phyloP scores from a whole-genome alignment of 2,888 invertebrate genomes.

The Morinoia aosen region DNA sequence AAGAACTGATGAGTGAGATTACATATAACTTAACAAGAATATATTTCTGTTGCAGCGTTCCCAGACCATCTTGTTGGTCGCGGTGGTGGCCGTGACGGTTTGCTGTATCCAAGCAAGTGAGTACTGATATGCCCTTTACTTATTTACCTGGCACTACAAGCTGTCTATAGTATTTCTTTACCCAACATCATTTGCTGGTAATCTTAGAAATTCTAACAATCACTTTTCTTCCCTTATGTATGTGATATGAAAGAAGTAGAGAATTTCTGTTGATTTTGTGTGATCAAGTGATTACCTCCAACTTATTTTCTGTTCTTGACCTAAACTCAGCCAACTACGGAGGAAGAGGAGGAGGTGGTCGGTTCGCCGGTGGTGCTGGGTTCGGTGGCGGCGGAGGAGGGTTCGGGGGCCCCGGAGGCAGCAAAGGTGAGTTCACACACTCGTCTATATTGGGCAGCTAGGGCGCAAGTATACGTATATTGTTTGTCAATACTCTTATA shows the following conservation, averaged over 20 bases:
- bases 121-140: not conserved
- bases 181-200: not conserved
- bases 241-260: not conserved
- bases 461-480: not conserved
- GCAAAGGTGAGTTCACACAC: not conserved
- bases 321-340: not conserved
- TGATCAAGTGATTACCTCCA: not conserved
- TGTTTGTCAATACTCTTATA: not conserved
- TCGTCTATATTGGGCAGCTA: not conserved
- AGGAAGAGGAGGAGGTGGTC: not conserved
- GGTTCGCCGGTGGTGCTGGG: not conserved
- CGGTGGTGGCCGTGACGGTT: not conserved
- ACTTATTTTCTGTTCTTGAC: not conserved
- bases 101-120: not conserved
- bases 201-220: not conserved
- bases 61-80: not conserved
- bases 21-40: not conserved
- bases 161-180: not conserved
- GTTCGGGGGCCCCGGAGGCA: not conserved
- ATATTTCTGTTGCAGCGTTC: not conserved
- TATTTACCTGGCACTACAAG: not conserved
- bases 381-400: not conserved
- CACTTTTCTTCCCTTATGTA: not conserved
- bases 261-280: not conserved
- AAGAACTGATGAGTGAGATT: not conserved